phyloP scores from a whole-genome alignment of 2,888 invertebrate species.

The Amiota minor region DNA sequence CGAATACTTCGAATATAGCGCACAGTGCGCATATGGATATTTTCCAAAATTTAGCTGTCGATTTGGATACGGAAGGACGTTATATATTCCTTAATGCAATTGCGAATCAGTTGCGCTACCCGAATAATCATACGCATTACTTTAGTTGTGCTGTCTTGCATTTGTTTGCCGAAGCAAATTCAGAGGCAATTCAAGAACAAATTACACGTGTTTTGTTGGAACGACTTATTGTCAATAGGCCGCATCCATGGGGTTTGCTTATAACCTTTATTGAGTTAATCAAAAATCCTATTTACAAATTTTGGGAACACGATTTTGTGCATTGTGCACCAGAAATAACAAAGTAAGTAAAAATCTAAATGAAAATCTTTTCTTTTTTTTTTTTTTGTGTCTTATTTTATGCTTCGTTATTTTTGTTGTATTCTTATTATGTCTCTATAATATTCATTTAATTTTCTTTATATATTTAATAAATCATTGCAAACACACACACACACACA shows the following conservation, averaged over 20 bases:
- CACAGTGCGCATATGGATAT: constrained; percentile 99
- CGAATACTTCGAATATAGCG: constrained; percentile 97
- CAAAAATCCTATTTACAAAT: constrained; percentile 98
- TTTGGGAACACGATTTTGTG: constrained; percentile 99
- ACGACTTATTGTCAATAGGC: constrained; percentile 96
- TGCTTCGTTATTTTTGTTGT: not conserved
- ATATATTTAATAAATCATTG: not conserved
- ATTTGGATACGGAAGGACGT: constrained; percentile 95
- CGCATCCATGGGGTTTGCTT: constrained; percentile 99
- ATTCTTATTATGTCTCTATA: constrained; percentile 13
- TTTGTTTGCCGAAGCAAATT: constrained; percentile 97
- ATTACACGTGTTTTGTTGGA: constrained; percentile 97
- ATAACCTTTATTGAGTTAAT: constrained; percentile 99
- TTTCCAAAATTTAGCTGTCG: constrained; percentile 98
- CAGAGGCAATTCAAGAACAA: constrained; percentile 98
- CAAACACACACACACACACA: not conserved
- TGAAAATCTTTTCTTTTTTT: not conserved
- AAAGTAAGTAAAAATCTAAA: constrained; percentile 82
- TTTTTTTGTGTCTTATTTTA: not conserved
- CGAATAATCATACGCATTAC: constrained; percentile 99
- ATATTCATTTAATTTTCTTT: too few species aligned
- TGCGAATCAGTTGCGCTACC: constrained; percentile 98
- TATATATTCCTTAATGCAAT: constrained; percentile 98
- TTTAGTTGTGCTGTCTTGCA: constrained; percentile 98
- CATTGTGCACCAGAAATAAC: constrained; percentile 99